A percentile compares a stretch with the other conserved stretches of the same genome.
These are phyloP conservation scores for Radopholus similis DNA, from an alignment of 1,140 invertebrate genomes.

Conservation along the genomic window DNA sequence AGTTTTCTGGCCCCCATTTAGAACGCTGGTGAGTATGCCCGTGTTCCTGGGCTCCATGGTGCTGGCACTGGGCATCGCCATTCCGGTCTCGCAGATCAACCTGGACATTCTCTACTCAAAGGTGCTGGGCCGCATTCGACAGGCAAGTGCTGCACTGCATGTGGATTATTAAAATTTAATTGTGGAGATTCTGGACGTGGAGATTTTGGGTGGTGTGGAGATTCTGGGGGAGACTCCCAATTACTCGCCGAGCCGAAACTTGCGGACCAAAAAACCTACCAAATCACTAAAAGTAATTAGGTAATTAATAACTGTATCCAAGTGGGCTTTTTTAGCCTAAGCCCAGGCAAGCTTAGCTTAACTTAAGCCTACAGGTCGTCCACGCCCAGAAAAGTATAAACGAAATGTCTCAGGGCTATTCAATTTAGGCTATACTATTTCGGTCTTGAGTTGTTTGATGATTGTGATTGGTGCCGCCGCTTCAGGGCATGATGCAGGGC, in stretches of 20 bases:
- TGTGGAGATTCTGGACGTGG: background rate
- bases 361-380: too few relatives aligned
- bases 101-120: slow-evolving; percentile 46
- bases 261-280: too few relatives aligned
- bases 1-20: too few relatives aligned
- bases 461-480: background rate
- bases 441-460: background rate
- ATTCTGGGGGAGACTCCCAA: too few relatives aligned
- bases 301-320: too few relatives aligned
- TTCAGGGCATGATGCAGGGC: slow-evolving; percentile 30
- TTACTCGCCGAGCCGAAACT: too few relatives aligned
- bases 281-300: too few relatives aligned
- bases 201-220: background rate
- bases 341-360: too few relatives aligned
- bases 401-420: background rate
- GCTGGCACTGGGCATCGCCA: slow-evolving; percentile 30
- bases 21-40: slow-evolving; percentile 38
- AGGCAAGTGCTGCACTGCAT: too few relatives aligned
- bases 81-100: slow-evolving; percentile 38
- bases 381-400: too few relatives aligned
- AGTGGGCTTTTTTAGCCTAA: too few relatives aligned
- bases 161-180: too few relatives aligned
- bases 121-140: slow-evolving; percentile 34
- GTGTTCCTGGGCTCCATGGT: slow-evolving; percentile 40
- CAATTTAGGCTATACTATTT: background rate